Conservation (phyloP, 1,140 invertebrate species). For the Pogonomyrmex californicus region DNA sequence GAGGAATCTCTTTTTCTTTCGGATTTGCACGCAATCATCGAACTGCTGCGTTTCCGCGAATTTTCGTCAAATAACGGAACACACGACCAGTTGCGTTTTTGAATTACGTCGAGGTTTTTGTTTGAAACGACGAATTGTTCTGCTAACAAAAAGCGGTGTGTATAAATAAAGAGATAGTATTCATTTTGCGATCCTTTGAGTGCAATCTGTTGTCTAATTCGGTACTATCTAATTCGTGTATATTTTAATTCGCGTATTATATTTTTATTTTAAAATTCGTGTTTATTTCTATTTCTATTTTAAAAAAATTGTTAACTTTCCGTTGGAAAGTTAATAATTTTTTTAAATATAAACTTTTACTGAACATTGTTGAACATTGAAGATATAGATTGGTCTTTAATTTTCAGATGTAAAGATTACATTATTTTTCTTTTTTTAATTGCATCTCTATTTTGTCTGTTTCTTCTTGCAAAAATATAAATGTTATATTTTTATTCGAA, state of each 20-base stretch:
- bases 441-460: too few relatives aligned
- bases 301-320: background rate
- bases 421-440: background rate
- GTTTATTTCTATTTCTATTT: constrained; percentile 1
- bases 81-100: constrained; percentile 23
- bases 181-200: constrained; percentile 6
- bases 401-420: background rate
- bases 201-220: background rate
- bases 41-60: background rate
- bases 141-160: background rate
- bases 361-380: background rate
- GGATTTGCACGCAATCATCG: constrained; percentile 37
- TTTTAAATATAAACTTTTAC: background rate
- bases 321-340: background rate
- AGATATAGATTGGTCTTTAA: background rate
- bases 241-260: background rate
- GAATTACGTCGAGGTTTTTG: constrained; percentile 47
- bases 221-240: background rate
- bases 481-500: background rate
- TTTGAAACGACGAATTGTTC: constrained; percentile 24
- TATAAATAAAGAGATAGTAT: constrained; percentile 22
- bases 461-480: background rate
- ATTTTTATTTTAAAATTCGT: background rate
- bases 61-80: constrained; percentile 47
- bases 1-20: constrained; percentile 45